Conservation (phyloP, 2,888 invertebrate species). For the Ypsolopha sequella region DNA sequence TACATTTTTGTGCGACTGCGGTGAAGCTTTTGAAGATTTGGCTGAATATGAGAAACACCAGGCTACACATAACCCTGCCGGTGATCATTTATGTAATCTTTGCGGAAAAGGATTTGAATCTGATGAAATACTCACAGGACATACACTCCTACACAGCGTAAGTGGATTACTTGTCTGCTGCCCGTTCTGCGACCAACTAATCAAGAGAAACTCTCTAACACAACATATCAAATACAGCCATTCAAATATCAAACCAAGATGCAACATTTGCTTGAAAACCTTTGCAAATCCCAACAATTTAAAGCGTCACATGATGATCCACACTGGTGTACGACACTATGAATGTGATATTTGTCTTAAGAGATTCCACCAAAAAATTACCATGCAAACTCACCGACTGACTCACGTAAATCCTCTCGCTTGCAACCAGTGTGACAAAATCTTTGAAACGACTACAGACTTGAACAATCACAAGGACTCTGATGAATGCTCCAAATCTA, state of each 20-base stretch:
- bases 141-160: constrained; percentile 51
- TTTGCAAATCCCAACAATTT: constrained; percentile 63
- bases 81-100: constrained; percentile 47
- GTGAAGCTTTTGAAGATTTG: constrained; percentile 50
- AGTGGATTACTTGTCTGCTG: constrained; percentile 40
- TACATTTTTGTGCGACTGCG: constrained; percentile 55
- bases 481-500: constrained; percentile 35
- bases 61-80: constrained; percentile 45
- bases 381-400: constrained; percentile 60
- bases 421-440: constrained; percentile 45
- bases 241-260: constrained; percentile 52
- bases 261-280: constrained; percentile 50
- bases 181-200: constrained; percentile 50
- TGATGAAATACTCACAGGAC: constrained; percentile 52
- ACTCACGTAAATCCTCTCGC: constrained; percentile 48
- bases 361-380: constrained; percentile 58
- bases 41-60: constrained; percentile 55
- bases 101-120: constrained; percentile 64
- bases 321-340: constrained; percentile 52
- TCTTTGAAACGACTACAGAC: constrained; percentile 34
- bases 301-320: constrained; percentile 64
- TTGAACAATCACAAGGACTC: constrained; percentile 36
- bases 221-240: constrained; percentile 63
- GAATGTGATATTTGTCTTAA: constrained; percentile 60
- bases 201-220: constrained; percentile 47